phyloP scores from a whole-genome alignment of 1,140 invertebrate genomes.

The Rhagoletis zephyria region DNA sequence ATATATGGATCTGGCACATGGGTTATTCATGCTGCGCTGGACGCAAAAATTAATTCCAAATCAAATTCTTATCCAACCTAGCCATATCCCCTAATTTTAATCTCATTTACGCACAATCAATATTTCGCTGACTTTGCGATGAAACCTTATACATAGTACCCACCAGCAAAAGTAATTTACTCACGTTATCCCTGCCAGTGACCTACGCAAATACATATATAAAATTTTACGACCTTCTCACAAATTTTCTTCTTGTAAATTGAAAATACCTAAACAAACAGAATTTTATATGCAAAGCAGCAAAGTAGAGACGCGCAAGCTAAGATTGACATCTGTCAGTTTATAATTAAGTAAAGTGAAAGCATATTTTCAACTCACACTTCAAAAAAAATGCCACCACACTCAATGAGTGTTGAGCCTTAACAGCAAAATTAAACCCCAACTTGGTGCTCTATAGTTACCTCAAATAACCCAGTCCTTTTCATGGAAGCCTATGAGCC shows the following conservation, averaged over 20 bases:
- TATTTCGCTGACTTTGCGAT: neutral
- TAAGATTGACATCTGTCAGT: slow-evolving; percentile 48
- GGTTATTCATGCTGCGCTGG: too few species aligned
- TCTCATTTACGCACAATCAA: neutral
- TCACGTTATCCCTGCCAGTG: neutral
- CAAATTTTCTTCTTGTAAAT: neutral
- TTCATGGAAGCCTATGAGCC: neutral
- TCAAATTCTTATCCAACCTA: too few species aligned
- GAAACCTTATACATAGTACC: neutral
- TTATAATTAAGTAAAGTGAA: slow-evolving; percentile 54
- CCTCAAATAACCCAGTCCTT: neutral
- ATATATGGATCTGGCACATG: too few species aligned
- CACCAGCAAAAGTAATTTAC: neutral
- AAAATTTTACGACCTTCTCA: slow-evolving; percentile 29
- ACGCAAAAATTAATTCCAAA: too few species aligned
- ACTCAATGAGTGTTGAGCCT: neutral
- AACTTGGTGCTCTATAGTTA: neutral
- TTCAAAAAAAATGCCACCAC: neutral
- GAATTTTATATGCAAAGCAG: slow-evolving; percentile 19
- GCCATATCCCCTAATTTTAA: neutral
- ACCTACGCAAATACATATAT: slow-evolving; percentile 16
- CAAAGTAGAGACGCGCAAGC: neutral
- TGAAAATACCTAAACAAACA: slow-evolving; percentile 32
- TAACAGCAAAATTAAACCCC: neutral
- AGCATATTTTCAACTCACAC: slow-evolving; percentile 47